These are phyloP conservation scores for Hipposideros larvatus DNA, from an alignment of 2,797 vertebrate species.

Conservation along the genomic window DNA sequence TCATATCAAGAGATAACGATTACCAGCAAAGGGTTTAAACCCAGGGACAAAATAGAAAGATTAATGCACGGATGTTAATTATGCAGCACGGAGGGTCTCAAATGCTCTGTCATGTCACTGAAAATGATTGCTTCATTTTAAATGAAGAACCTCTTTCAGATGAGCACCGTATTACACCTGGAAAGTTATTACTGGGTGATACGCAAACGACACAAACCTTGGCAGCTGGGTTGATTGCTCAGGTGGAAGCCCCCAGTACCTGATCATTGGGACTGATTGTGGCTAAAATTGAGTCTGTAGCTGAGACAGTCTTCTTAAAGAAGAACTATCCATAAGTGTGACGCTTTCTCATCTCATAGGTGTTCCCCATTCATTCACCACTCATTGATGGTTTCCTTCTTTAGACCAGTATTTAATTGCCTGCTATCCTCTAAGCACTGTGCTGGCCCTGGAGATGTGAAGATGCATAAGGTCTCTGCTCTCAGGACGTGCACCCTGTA, in stretches of 20 bases:
- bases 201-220: neutral
- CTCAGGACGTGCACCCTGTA: neutral
- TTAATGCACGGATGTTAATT: constrained; percentile 78
- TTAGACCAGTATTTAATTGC: neutral
- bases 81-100: constrained; percentile 50
- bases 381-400: neutral
- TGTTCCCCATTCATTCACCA: neutral
- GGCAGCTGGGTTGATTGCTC: neutral
- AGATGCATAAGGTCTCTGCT: neutral
- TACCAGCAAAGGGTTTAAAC: constrained; percentile 36
- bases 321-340: neutral
- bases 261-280: neutral
- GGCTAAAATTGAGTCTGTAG: neutral
- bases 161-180: constrained; percentile 60
- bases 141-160: constrained; percentile 41
- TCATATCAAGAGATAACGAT: constrained; percentile 29
- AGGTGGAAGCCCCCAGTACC: neutral
- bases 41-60: constrained; percentile 57
- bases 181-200: neutral
- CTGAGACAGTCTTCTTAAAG: neutral
- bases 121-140: constrained; percentile 67
- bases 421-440: neutral
- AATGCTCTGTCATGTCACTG: constrained; percentile 43
- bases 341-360: neutral
- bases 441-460: neutral